Evolutionary conservation across 2,797 vertebrate genomes (phyloP).

Genomic region (Sebastes hubbsi): DNA sequence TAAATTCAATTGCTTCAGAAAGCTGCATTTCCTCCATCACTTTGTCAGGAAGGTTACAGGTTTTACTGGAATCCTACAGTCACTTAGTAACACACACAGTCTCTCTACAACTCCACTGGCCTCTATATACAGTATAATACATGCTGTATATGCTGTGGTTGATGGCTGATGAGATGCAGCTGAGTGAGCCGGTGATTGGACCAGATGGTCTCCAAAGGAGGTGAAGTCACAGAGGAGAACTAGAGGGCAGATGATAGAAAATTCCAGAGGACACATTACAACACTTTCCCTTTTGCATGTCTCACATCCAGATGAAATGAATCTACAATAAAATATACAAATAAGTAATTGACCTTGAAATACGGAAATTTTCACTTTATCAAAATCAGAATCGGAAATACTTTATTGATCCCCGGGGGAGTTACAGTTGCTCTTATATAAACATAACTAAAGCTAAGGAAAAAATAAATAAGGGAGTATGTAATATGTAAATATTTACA

Average conservation of each 20-base stretch:
- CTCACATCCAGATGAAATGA: not conserved
- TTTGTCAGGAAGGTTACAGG: not conserved
- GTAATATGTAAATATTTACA: no score
- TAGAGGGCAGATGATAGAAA: not conserved
- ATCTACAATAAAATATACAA: not conserved
- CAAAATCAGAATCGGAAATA: no score
- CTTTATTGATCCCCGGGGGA: no score
- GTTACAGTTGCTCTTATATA: no score
- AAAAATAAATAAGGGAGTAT: no score
- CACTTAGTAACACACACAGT: not conserved
- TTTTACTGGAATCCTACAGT: not conserved
- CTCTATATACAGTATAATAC: not conserved
- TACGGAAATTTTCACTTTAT: not conserved
- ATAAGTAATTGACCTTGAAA: not conserved
- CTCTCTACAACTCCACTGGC: not conserved
- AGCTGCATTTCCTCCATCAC: not conserved
- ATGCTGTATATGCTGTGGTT: not conserved
- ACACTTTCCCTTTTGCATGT: not conserved
- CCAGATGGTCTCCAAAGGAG: conserved; percentile 1
- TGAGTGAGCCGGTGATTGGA: not conserved
- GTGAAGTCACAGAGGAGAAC: not conserved
- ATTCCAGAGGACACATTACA: not conserved
- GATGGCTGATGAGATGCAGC: conserved; percentile 1
- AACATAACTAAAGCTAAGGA: no score
- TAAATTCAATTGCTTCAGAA: not conserved